phyloP scores from a whole-genome alignment of 2,797 vertebrate genomes.

The Chromis chromis region DNA sequence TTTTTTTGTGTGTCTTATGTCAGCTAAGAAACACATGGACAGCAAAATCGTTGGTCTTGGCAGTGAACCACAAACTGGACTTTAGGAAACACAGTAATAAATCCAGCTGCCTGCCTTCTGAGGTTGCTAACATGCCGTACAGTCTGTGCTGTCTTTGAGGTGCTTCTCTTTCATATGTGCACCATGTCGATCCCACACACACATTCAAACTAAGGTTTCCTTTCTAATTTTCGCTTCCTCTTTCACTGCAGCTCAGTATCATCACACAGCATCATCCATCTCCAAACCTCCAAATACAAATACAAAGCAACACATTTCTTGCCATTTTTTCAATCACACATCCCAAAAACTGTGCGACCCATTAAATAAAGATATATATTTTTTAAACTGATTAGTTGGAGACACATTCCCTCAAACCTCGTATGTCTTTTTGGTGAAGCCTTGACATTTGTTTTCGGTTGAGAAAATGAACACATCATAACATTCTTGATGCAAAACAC shows the following conservation, averaged over 20 bases:
- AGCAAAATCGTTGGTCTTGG: slow-evolving; percentile 64
- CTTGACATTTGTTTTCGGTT: neutral
- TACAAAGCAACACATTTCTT: neutral
- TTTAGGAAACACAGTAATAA: slow-evolving; percentile 56
- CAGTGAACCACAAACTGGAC: slow-evolving; percentile 35
- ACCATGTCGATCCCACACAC: neutral
- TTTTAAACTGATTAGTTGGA: no score
- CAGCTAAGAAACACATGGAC: slow-evolving; percentile 52
- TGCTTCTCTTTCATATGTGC: neutral
- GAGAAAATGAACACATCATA: no score
- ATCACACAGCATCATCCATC: neutral
- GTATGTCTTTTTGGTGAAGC: neutral
- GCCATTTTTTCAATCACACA: no score
- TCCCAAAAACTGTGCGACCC: neutral
- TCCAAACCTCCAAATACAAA: neutral
- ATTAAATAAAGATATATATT: no score
- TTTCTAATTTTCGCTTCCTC: slow-evolving; percentile 1
- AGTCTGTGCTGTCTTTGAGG: slow-evolving; percentile 19
- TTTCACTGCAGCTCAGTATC: neutral
- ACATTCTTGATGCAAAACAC: no score
- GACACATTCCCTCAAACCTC: neutral
- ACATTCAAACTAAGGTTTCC: neutral
- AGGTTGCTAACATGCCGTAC: slow-evolving; percentile 24
- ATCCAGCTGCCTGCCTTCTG: slow-evolving; percentile 43
- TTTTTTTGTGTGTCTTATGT: slow-evolving; percentile 50